These are phyloP conservation scores for Edolisoma coerulescens DNA, from an alignment of 2,113 vertebrate genomes.

Conservation along the genomic window DNA sequence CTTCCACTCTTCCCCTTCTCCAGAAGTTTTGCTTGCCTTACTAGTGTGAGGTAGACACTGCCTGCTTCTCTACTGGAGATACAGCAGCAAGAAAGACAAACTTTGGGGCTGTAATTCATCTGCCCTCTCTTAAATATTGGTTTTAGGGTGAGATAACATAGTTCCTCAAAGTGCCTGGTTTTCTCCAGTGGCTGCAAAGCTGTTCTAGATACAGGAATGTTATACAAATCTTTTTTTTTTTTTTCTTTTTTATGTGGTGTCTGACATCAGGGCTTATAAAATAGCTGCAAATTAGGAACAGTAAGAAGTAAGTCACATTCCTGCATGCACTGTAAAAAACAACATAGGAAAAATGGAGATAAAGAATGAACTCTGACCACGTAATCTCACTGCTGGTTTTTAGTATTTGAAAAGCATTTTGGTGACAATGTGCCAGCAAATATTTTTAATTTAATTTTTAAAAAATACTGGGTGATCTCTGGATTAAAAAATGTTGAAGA, in stretches of 20 bases:
- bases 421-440: neutral
- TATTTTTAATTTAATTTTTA: neutral
- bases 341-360: neutral
- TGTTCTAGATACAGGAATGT: neutral
- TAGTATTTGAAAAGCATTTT: neutral
- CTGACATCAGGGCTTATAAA: neutral
- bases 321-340: neutral
- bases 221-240: neutral
- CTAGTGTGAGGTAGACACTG: neutral
- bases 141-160: neutral
- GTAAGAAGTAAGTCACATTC: neutral
- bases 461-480: neutral
- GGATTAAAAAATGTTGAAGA: neutral
- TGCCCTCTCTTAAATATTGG: neutral
- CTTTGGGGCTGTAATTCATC: neutral
- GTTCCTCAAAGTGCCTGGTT: neutral
- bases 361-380: neutral
- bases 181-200: neutral
- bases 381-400: neutral
- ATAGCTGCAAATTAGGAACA: neutral
- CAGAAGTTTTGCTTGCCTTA: neutral
- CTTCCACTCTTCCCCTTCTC: neutral
- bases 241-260: accelerated
- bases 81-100: neutral
- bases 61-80: neutral